Percentiles rank a stretch among this genome's conserved stretches.
Conservation (phyloP, 2,888 invertebrate genomes). For the Hermaeophaga mercurialis region DNA sequence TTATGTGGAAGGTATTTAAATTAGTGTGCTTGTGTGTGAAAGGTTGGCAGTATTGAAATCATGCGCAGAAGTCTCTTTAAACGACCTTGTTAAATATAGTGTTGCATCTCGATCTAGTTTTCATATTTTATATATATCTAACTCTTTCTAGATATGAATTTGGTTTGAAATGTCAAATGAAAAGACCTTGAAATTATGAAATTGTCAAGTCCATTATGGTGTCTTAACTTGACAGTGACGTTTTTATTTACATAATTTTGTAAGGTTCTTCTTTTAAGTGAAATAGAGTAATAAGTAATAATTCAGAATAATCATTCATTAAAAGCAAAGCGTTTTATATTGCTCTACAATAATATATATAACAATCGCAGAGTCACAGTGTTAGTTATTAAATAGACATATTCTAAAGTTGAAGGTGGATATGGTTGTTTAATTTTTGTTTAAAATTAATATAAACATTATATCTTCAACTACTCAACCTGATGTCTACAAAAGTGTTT, state of each 20-base stretch:
- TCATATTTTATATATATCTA: background rate
- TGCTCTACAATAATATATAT: background rate
- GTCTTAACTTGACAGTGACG: constrained; percentile 55
- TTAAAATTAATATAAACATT: constrained; percentile 37
- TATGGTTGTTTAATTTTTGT: constrained; percentile 36
- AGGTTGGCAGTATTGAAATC: background rate
- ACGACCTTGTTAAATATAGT: constrained; percentile 15
- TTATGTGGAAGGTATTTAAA: too few species aligned
- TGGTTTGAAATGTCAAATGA: constrained; percentile 12
- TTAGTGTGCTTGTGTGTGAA: too few species aligned
- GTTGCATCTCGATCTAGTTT: constrained; percentile 4
- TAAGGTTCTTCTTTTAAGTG: constrained; percentile 44
- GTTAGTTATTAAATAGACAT: constrained; percentile 8
- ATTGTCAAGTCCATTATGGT: constrained; percentile 50
- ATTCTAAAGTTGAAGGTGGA: constrained; percentile 42
- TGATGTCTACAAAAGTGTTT: constrained; percentile 48
- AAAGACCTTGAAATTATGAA: constrained; percentile 31
- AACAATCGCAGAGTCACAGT: constrained; percentile 4
- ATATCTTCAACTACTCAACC: constrained; percentile 26
- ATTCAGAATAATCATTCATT: constrained; percentile 17
- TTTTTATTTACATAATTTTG: constrained; percentile 58
- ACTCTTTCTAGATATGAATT: background rate
- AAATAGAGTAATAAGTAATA: constrained; percentile 31
- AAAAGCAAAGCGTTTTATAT: constrained; percentile 9
- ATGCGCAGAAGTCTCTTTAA: background rate